A percentile compares a stretch with the other conserved stretches of the same genome.
phyloP scores from a whole-genome alignment of 2,888 invertebrate genomes.

The Chloroclystis v-ata region DNA sequence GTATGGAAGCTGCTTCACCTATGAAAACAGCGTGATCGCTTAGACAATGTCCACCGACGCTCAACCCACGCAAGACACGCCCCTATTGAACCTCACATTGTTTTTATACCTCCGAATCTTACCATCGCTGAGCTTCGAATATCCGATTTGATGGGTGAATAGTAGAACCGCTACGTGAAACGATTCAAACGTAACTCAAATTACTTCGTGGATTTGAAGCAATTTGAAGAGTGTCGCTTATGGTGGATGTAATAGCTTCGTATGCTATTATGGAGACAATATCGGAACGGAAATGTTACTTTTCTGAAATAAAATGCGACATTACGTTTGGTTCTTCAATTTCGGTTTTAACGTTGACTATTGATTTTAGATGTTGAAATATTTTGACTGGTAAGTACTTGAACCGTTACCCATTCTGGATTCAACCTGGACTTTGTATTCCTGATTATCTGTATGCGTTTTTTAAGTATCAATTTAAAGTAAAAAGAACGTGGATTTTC shows the following conservation, averaged over 20 bases:
- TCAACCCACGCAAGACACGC: conserved; percentile 65
- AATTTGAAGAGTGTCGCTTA: conserved; percentile 28
- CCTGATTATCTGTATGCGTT: conserved; percentile 23
- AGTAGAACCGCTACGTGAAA: conserved; percentile 34
- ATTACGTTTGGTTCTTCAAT: conserved; percentile 27
- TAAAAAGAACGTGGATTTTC: conserved; percentile 31
- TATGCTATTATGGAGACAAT: conserved; percentile 30
- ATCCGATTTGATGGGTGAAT: conserved; percentile 36
- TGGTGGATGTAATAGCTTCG: conserved; percentile 27
- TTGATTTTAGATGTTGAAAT: conserved; percentile 21
- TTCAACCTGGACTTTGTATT: too few species aligned
- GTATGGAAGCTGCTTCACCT: neutral
- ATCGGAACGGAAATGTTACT: conserved; percentile 29
- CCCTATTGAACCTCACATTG: conserved; percentile 55
- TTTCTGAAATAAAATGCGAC: conserved; percentile 26
- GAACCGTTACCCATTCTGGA: too few species aligned
- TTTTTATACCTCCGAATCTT: conserved; percentile 58
- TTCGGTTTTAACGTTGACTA: conserved; percentile 22
- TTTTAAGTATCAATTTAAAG: conserved; percentile 30
- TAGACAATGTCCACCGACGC: conserved; percentile 72
- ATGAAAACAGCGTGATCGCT: conserved; percentile 48
- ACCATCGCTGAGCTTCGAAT: conserved; percentile 47
- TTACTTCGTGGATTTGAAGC: conserved; percentile 27
- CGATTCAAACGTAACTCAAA: conserved; percentile 28
- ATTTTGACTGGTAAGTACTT: too few species aligned